Conservation (phyloP, 2,888 invertebrate species). For the Acrocera orbiculus region DNA sequence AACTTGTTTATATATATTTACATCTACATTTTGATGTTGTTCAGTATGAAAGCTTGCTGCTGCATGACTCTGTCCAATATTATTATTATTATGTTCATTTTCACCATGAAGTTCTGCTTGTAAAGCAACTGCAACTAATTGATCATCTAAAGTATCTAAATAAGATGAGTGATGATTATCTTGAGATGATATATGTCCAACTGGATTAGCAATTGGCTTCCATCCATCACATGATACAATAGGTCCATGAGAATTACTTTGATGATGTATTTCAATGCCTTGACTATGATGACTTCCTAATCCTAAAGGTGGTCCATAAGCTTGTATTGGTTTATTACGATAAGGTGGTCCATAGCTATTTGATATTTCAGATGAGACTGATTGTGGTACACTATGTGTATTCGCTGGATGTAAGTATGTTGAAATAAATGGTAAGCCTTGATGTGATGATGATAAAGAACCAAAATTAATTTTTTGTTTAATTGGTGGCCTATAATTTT, state of each 20-base stretch:
- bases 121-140: constrained; percentile 26
- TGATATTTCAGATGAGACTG: too few relatives aligned
- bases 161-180: constrained; percentile 13
- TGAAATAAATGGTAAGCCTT: neutral
- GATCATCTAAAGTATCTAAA: constrained; percentile 25
- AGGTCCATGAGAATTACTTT: constrained; percentile 21
- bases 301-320: constrained; percentile 32
- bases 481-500: too few relatives aligned
- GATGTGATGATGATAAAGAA: neutral
- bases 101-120: too few relatives aligned
- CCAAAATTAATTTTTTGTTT: too few relatives aligned
- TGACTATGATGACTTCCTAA: neutral
- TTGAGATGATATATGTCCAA: constrained; percentile 17
- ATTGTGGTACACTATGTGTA: constrained; percentile 17
- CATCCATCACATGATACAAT: constrained; percentile 54
- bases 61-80: too few relatives aligned
- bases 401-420: constrained; percentile 8
- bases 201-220: constrained; percentile 64
- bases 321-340: neutral
- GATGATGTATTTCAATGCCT: constrained; percentile 16
- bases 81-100: constrained; percentile 30
- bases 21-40: too few relatives aligned
- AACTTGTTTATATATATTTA: too few relatives aligned
- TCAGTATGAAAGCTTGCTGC: too few relatives aligned
- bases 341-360: constrained; percentile 12